Percentiles rank a stretch among this genome's conserved stretches.
Evolutionary conservation across 2,113 vertebrate genomes (phyloP).

Genomic region (Gadus macrocephalus): DNA sequence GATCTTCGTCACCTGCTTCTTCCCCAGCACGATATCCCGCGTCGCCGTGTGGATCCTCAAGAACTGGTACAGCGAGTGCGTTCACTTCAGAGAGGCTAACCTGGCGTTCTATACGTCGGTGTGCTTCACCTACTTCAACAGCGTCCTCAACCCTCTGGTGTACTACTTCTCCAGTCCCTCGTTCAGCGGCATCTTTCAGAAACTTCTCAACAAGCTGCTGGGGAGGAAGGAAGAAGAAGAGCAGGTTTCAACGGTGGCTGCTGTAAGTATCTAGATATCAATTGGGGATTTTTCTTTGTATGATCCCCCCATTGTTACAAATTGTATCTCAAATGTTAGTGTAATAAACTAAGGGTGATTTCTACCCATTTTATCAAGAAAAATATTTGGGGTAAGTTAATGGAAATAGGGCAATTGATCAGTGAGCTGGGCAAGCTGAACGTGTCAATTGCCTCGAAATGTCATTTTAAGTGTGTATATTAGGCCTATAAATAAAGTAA

Average conservation of each 20-base stretch:
- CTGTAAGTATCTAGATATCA: conserved; percentile 5
- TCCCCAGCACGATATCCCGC: conserved; percentile 71
- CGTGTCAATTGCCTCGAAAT: too few species aligned
- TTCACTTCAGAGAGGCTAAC: conserved; percentile 58
- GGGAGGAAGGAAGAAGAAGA: conserved; percentile 17
- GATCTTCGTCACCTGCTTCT: conserved; percentile 72
- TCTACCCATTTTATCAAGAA: too few species aligned
- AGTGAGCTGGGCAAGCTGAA: too few species aligned
- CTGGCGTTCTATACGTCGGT: conserved; percentile 70
- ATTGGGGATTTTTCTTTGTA: background rate
- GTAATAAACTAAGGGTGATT: too few species aligned
- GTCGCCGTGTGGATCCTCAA: conserved; percentile 71
- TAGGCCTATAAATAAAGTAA: too few species aligned
- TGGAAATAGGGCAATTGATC: too few species aligned
- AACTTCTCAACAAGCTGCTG: conserved; percentile 51
- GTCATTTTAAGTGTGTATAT: too few species aligned
- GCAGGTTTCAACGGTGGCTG: conserved; percentile 21
- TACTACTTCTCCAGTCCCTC: conserved; percentile 76
- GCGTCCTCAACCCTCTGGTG: conserved; percentile 73
- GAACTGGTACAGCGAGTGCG: conserved; percentile 61
- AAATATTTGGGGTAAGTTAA: too few species aligned
- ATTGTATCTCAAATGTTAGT: too few species aligned
- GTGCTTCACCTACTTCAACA: conserved; percentile 78
- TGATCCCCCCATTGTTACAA: too few species aligned
- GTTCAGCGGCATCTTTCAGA: conserved; percentile 63